phyloP scores from a whole-genome alignment of 1,140 invertebrate genomes.

The Drosophila triauraria region DNA sequence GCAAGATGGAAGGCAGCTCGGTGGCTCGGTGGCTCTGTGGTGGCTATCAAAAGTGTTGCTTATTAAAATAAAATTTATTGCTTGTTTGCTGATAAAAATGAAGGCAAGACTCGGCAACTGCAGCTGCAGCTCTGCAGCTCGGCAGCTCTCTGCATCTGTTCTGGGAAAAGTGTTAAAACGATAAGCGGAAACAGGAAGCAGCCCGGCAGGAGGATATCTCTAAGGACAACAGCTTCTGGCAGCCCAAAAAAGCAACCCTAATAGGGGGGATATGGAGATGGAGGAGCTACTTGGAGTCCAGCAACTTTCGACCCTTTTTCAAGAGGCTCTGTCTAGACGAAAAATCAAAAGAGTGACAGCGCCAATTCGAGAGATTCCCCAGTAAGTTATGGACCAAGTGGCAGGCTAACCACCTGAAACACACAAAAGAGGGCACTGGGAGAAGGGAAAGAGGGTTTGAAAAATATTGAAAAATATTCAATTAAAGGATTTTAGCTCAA shows the following conservation, averaged over 20 bases:
- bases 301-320: constrained; percentile 39
- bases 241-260: constrained; percentile 11
- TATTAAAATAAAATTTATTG: constrained; percentile 83
- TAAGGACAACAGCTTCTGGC: background rate
- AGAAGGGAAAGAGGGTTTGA: too few species aligned
- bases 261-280: background rate
- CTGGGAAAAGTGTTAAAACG: constrained; percentile 73
- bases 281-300: constrained; percentile 25
- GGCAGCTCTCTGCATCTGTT: constrained; percentile 17
- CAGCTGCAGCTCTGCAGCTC: constrained; percentile 1
- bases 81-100: constrained; percentile 81
- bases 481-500: too few species aligned
- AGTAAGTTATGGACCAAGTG: constrained; percentile 4
- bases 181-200: constrained; percentile 64
- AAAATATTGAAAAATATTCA: too few species aligned
- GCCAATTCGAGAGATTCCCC: constrained; percentile 1
- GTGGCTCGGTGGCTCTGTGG: constrained; percentile 24
- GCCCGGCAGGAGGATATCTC: constrained; percentile 12
- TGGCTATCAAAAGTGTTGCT: constrained; percentile 79
- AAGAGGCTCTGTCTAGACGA: constrained; percentile 31
- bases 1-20: constrained; percentile 12
- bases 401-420: background rate
- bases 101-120: constrained; percentile 42
- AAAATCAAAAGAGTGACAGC: constrained; percentile 25
- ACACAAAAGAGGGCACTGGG: background rate